Base-by-base conservation (phyloP, 23 tunicate species). In the Trididemnum clinides region DNA sequence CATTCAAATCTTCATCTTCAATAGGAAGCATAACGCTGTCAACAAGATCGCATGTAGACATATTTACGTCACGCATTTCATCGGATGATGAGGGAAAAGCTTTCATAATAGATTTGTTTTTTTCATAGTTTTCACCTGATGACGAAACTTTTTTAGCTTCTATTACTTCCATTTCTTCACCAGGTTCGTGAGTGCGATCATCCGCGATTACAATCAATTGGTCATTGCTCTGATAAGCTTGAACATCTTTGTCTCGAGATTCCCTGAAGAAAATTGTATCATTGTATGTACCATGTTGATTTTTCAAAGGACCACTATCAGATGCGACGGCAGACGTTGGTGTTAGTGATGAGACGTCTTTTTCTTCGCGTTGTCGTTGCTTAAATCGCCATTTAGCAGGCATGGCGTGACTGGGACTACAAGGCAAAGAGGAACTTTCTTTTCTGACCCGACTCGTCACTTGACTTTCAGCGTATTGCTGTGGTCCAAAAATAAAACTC, bases 301-400 rank as follows among this genome's bases (percentile, higher is more conserved):
- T 37, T 5, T 34, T 4, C 20, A 3, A 3, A 20, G 59, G 30
- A 2, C 31, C 10, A n/a, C 10, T 38, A 3, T 22, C 78, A 4
- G 84, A 64, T 1, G 82, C 74, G 33, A 28, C 26, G 1, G 50
- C 51, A 0, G 33, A 59, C 7, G 82, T 73, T 2, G 64, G 66
- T 22, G 39, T 54, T n/a, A 36, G 7, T 31, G 80, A 39, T 2
- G 10, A 29, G 10, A 35, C 80, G 5, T 18, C 27, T 32, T 78
- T 78, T 28, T 51, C 65, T 25, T 85, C 80, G 65, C 75, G 72
- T 23, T 88, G 87, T 58, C 54, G 36, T 36, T 59, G 85, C 37
- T 92, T 92, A 30, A 75, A 65, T 30, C 97, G 80, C 97, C 88
- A 87, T 77, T 92, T 92, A 1, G 88, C 82, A 10, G 97, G 97